A percentile compares a stretch with the other conserved stretches of the same genome.
These are phyloP conservation scores for Gavia stellata DNA, from an alignment of 2,113 vertebrate genomes.

Conservation along the genomic window DNA sequence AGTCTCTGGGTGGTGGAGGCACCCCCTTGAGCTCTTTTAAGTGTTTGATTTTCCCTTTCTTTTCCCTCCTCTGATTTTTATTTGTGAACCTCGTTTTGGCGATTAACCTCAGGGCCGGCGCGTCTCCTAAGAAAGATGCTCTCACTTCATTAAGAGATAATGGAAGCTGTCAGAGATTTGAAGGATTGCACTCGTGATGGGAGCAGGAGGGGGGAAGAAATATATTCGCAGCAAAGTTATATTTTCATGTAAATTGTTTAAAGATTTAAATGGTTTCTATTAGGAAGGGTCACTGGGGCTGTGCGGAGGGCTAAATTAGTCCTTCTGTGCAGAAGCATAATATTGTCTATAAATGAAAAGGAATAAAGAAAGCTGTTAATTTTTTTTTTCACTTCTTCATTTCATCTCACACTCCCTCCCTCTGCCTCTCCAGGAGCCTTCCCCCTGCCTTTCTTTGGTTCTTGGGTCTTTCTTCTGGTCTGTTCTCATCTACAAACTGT, in stretches of 20 bases:
- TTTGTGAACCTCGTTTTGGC: not conserved
- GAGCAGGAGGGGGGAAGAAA: constrained; percentile 42
- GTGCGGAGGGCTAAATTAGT: constrained; percentile 42
- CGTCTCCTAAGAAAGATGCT: constrained; percentile 25
- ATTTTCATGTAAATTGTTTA: constrained; percentile 69
- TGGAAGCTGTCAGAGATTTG: constrained; percentile 62
- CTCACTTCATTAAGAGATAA: constrained; percentile 67
- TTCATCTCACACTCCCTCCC: not conserved
- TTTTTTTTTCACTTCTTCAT: not conserved
- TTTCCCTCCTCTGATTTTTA: constrained; percentile 24
- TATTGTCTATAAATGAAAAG: constrained; percentile 47
- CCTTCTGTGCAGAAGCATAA: constrained; percentile 38
- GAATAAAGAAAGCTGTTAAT: constrained; percentile 22
- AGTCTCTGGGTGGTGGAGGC: not conserved
- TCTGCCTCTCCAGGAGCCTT: not conserved
- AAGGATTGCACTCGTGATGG: constrained; percentile 37
- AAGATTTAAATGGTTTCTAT: constrained; percentile 69
- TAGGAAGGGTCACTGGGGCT: constrained; percentile 55
- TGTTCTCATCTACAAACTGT: not conserved
- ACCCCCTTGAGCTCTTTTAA: not conserved
- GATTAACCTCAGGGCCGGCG: constrained; percentile 11
- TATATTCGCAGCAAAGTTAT: constrained; percentile 49
- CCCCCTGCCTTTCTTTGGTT: not conserved
- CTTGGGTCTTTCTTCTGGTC: not conserved
- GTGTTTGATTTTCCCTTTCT: not conserved